Conservation (phyloP, 2,888 invertebrate genomes). For the Erebia palarica region DNA sequence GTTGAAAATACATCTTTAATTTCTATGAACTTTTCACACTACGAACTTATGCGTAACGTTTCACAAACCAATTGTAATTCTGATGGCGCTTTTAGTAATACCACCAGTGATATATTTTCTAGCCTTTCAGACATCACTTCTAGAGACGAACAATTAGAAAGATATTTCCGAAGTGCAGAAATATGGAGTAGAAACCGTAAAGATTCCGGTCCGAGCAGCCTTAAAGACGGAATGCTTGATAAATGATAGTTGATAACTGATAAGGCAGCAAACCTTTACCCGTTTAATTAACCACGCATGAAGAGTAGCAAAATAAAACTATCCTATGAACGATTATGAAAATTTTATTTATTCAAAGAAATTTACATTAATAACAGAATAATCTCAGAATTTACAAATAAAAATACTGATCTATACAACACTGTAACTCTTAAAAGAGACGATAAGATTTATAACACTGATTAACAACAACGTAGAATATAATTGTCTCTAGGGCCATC, state of each 20-base stretch:
- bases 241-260: constrained; percentile 26
- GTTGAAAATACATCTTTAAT: constrained; percentile 61
- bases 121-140: constrained; percentile 52
- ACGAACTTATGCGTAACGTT: constrained; percentile 69
- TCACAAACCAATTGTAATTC: constrained; percentile 67
- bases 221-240: constrained; percentile 11
- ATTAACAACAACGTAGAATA: constrained; percentile 79
- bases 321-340: constrained; percentile 78
- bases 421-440: constrained; percentile 81
- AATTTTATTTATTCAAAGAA: constrained; percentile 80
- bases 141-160: constrained; percentile 69
- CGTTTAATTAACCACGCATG: background rate
- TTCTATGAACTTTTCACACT: constrained; percentile 75
- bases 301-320: constrained; percentile 52
- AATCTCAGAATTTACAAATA: constrained; percentile 79
- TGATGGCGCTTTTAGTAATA: constrained; percentile 64
- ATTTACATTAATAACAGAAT: constrained; percentile 80
- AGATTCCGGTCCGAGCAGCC: constrained; percentile 15
- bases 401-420: constrained; percentile 80
- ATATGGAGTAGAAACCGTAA: constrained; percentile 58
- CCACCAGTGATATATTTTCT: constrained; percentile 53
- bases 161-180: constrained; percentile 70
- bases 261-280: background rate
- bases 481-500: constrained; percentile 73
- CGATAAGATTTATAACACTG: constrained; percentile 80